phyloP scores from a whole-genome alignment of 2,888 invertebrate genomes.

The Acrocera orbiculus region DNA sequence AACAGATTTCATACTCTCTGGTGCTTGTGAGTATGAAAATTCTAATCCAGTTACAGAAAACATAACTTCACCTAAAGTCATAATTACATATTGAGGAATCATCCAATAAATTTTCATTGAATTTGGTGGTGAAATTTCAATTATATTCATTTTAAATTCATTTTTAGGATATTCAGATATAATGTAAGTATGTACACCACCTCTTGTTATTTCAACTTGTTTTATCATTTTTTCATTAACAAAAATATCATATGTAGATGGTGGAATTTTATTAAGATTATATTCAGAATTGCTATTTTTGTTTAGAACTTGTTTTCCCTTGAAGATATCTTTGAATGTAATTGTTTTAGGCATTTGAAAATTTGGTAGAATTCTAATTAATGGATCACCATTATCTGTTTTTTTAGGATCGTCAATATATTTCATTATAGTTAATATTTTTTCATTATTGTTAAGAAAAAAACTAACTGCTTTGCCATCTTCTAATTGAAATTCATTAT shows the following conservation, averaged over 20 bases:
- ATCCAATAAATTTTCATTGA: constrained; percentile 41
- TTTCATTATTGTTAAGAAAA: constrained; percentile 15
- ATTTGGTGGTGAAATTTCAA: constrained; percentile 29
- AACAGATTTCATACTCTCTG: constrained; percentile 79
- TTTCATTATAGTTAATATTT: neutral
- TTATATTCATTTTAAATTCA: constrained; percentile 4
- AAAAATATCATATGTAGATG: constrained; percentile 16
- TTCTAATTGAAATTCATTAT: neutral
- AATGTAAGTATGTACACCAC: constrained; percentile 28
- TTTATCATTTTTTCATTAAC: constrained; percentile 12
- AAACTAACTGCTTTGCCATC: constrained; percentile 17
- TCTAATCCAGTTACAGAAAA: constrained; percentile 53
- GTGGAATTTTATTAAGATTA: neutral
- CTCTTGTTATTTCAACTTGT: constrained; percentile 17
- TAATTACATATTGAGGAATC: constrained; percentile 49
- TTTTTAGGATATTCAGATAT: constrained; percentile 11
- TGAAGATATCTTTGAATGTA: constrained; percentile 14
- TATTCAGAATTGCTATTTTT: neutral
- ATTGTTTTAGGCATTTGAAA: constrained; percentile 13
- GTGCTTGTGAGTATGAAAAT: constrained; percentile 53
- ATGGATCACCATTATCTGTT: constrained; percentile 21
- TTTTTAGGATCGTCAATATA: constrained; percentile 22
- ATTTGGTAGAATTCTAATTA: constrained; percentile 20
- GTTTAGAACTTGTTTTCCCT: neutral
- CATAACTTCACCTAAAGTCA: constrained; percentile 45